phyloP scores from a whole-genome alignment of 23 tunicate species.

The Diplosoma virens region DNA sequence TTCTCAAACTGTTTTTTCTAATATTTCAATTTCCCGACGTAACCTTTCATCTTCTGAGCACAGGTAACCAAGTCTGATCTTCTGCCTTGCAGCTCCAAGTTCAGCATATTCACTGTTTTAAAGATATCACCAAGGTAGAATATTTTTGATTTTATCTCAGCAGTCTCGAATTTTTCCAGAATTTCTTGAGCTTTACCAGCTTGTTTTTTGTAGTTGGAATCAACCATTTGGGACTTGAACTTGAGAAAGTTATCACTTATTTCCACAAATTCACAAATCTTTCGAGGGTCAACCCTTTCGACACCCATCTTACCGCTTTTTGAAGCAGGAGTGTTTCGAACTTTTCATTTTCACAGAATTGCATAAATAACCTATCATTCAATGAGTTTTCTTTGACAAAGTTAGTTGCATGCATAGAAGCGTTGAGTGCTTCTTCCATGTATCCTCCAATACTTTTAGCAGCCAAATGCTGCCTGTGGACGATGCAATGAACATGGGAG shows the following conservation, averaged over 20 bases:
- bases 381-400: conserved; percentile 26
- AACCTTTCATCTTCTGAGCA: conserved; percentile 26
- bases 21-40: conserved; percentile 18
- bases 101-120: conserved; percentile 24
- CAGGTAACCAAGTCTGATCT: conserved; percentile 27
- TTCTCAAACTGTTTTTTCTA: conserved; percentile 5
- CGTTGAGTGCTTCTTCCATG: conserved; percentile 32
- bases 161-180: conserved; percentile 22
- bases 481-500: conserved; percentile 31
- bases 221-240: conserved; percentile 23
- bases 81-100: conserved; percentile 34
- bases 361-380: conserved; percentile 17
- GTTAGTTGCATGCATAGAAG: conserved; percentile 16
- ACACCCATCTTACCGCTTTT: conserved; percentile 15
- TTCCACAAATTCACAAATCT: conserved; percentile 19
- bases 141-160: conserved; percentile 28
- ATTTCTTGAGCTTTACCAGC: conserved; percentile 9
- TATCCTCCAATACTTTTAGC: conserved; percentile 24
- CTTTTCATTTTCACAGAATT: conserved; percentile 23
- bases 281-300: conserved; percentile 19
- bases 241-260: conserved; percentile 14
- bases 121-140: conserved; percentile 27
- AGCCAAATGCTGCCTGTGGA: conserved; percentile 25
- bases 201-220: conserved; percentile 16
- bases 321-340: conserved; percentile 30